Base-by-base conservation (phyloP, 2,113 vertebrate genomes). In the Stomatorhinus ivindoensis region DNA sequence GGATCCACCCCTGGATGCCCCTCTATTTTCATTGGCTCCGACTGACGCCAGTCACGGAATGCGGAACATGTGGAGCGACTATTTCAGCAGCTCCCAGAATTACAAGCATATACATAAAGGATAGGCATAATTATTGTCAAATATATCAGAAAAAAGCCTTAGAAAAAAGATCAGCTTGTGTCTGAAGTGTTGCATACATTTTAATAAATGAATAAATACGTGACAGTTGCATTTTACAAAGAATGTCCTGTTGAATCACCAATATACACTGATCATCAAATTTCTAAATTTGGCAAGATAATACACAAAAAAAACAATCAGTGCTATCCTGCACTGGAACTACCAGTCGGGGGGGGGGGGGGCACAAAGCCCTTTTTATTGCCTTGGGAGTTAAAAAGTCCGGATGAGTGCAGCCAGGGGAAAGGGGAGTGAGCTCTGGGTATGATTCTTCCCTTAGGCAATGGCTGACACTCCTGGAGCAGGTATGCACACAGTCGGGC, bases 401-500 rank as follows among this genome's bases (percentile, higher is more conserved):
- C 1, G 7, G 39, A 39, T 1, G 44, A 2, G 13, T 15, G 82
- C 3, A 48, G 46, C 50, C 48, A 55, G 48, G 31, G n/a, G 85
- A 53, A 84, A 35, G 85, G 86, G 31, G 53, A 21, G 86, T 50
- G 86, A 90, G 47, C 91, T 93, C 95, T 94, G 93, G 93, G 94
- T 95, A 94, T 95, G 94, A 93, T 95, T 92, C 93, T 91, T 65
- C 91, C 94, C 94, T 94, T 15, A 93, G 94, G 95, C 93, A 73
- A 92, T 90, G 92, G 93, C 93, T 89, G 91, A 92, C 89, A 90
- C 93, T 96, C 94, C 95, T 90, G 93, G 93, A 93, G 91, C 94
- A 96, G 95, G 96, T 95, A 96, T 96, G 95, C 31, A 91, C 93
- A 94, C 93, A 93, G 94, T 91, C 93, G 85, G 2, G 89, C 95